Conservation (phyloP, 2,113 vertebrate genomes). For the Dolichallabes microphthalmus region DNA sequence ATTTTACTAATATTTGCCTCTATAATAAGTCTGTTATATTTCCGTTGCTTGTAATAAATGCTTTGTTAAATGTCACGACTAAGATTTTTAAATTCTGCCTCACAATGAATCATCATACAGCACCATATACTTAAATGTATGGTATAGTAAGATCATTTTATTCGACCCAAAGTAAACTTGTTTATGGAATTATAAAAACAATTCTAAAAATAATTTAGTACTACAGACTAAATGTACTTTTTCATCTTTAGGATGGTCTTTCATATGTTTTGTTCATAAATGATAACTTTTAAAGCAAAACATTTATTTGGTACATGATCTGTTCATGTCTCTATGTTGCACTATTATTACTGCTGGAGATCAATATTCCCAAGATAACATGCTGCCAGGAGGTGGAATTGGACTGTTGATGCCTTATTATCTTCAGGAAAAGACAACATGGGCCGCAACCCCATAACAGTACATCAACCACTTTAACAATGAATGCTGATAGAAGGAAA, state of each 20-base stretch:
- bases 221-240: background rate
- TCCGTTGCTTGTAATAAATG: background rate
- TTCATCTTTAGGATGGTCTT: background rate
- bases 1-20: background rate
- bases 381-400: constrained; percentile 40
- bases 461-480: background rate
- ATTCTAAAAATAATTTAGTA: background rate
- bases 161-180: too few species aligned
- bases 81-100: background rate
- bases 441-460: constrained; percentile 28
- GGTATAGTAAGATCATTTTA: background rate
- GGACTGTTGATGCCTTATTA: constrained; percentile 29
- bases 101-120: background rate
- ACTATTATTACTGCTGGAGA: constrained; percentile 50
- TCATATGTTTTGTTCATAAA: background rate
- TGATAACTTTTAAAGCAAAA: background rate
- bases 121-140: background rate
- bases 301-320: background rate
- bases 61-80: background rate
- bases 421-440: constrained; percentile 35
- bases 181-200: background rate
- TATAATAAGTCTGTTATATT: background rate
- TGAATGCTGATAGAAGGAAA: background rate
- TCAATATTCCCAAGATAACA: constrained; percentile 43
- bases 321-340: constrained; percentile 38